Percentiles rank a stretch among this genome's conserved stretches.
Evolutionary conservation across 2,888 invertebrate species (phyloP).

Genomic region (Itoplectis maculator): DNA sequence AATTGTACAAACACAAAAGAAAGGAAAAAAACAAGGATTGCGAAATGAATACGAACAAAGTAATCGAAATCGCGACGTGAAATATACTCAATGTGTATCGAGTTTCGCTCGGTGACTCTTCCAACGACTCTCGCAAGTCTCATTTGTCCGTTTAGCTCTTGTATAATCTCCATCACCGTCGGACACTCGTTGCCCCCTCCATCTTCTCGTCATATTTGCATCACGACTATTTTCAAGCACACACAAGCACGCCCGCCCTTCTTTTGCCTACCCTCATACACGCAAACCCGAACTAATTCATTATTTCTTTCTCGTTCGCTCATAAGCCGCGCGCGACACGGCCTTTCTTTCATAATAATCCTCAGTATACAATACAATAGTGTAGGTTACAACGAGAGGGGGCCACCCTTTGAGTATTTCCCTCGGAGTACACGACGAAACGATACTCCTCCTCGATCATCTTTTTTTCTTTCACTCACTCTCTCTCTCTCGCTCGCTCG

Average conservation of each 20-base stretch:
- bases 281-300: constrained; percentile 52
- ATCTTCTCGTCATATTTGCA: constrained; percentile 65
- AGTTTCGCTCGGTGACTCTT: constrained; percentile 37
- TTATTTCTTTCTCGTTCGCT: constrained; percentile 40
- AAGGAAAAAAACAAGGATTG: constrained; percentile 73
- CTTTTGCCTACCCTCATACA: constrained; percentile 70
- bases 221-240: constrained; percentile 59
- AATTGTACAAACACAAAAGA: constrained; percentile 77
- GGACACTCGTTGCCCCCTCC: constrained; percentile 64
- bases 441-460: constrained; percentile 67
- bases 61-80: constrained; percentile 71
- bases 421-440: constrained; percentile 72
- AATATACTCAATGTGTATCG: constrained; percentile 55
- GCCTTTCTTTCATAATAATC: constrained; percentile 50
- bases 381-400: constrained; percentile 74
- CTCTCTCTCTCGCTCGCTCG: constrained; percentile 26
- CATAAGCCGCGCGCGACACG: constrained; percentile 18
- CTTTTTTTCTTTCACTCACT: constrained; percentile 61
- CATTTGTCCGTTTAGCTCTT: constrained; percentile 40
- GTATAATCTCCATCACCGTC: constrained; percentile 48
- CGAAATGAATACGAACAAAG: constrained; percentile 76
- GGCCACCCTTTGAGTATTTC: constrained; percentile 77
- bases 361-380: constrained; percentile 77
- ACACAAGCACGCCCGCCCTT: constrained; percentile 66
- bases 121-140: constrained; percentile 35